phyloP scores from a whole-genome alignment of 2,113 vertebrate species.

The Crotophaga sulcirostris region DNA sequence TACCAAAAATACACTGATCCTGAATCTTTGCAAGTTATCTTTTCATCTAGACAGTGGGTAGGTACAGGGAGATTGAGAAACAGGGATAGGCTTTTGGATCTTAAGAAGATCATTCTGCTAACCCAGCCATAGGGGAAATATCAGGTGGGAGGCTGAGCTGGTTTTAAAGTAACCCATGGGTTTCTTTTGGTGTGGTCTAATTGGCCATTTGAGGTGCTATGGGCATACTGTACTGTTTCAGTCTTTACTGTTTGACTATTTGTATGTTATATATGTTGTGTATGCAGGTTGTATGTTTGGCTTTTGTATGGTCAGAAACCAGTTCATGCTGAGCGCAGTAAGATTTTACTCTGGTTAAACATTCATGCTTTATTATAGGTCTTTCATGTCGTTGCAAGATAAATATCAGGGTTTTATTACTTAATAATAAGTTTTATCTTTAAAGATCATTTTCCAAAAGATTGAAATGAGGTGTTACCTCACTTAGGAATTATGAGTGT shows the following conservation, averaged over 20 bases:
- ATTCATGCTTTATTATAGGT: background rate
- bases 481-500: background rate
- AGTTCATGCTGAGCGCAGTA: background rate
- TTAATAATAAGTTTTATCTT: slow-evolving; percentile 43
- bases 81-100: background rate
- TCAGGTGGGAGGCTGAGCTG: background rate
- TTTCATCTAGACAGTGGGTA: background rate
- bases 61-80: background rate
- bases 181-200: background rate
- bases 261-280: background rate
- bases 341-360: background rate
- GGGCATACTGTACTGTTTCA: fast-evolving
- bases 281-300: no score
- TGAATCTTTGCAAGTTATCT: background rate
- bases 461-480: background rate
- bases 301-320: background rate
- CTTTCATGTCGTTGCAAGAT: background rate
- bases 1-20: background rate
- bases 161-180: background rate
- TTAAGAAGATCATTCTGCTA: background rate
- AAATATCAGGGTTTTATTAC: background rate
- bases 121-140: background rate
- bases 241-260: background rate
- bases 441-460: slow-evolving; percentile 19
- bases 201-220: background rate